Evolutionary conservation across 2,888 invertebrate species (phyloP), one percentile per base, ranked within the genome.

Genomic region (Nephrocerus scutellatus): DNA sequence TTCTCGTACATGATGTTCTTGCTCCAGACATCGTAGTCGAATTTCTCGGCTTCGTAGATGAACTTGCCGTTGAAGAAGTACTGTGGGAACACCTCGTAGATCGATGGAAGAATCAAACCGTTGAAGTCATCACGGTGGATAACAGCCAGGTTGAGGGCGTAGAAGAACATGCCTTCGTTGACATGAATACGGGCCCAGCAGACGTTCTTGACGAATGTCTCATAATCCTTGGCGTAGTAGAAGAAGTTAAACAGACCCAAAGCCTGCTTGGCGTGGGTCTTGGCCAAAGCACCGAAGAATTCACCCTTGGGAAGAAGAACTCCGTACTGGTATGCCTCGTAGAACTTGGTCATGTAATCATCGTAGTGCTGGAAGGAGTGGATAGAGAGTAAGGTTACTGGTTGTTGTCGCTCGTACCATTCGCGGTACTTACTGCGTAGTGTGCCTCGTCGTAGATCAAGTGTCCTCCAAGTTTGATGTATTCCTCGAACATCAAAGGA

Each of bases 71-170:
- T 79, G 61, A 80, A 74, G 72, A 82, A 84, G 65, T 74, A 75
- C 49, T 80, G 75, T 1, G 86, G 86, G 61, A 78, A 74, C 45
- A 84, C 71, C 65, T 86, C 85, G 56, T 83, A 82, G 37, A 79
- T 71, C 32, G 83, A 77, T 12, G 85, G 84, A 8, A 84, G 64
- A 25, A 77, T 68, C 36, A 84, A 64, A 18, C 77, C 79, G 53
- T 76, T 72, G 39, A 76, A 76, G 46, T 83, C 82, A 6, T 65
- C 64, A 21, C 80, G 76, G 51, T 79, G 79, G 23, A 79, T 62
- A 10, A 82, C 70, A 10, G 79, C 80, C 15, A 75, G 67, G 41
- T 74, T 74, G 36, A 80, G 62, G 5, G 80, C 75, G 51, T 82
- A 80, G 28, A 79, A 71, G 60, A 77, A 85, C 56, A 84, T 70